phyloP scores from a whole-genome alignment of 2,888 invertebrate genomes.

The Agrochola circellaris region DNA sequence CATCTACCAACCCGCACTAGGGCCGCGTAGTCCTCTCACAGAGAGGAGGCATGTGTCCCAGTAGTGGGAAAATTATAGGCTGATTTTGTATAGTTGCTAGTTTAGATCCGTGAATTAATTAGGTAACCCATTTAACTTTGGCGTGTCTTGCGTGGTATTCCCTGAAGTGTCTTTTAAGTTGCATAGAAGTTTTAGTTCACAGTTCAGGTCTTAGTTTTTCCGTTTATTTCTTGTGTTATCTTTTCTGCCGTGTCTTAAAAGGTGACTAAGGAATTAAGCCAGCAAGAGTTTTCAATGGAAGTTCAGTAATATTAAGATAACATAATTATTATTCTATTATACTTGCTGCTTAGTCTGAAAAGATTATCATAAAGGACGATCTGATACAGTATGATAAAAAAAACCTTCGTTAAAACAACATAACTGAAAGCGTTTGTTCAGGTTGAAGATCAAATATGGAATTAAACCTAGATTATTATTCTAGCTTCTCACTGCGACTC shows the following conservation, averaged over 20 bases:
- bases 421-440: neutral
- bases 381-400: no score
- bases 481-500: no score
- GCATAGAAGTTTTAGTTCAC: conserved; percentile 8
- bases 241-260: neutral
- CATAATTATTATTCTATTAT: neutral
- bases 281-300: neutral
- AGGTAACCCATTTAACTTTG: neutral
- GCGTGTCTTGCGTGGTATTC: neutral
- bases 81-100: neutral
- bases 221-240: neutral
- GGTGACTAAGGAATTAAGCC: conserved; percentile 3
- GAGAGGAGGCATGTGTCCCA: neutral
- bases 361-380: no score
- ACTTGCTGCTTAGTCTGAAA: neutral
- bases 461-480: neutral
- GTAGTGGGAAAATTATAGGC: neutral
- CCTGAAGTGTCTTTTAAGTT: conserved; percentile 19
- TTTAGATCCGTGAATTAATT: neutral
- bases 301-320: neutral
- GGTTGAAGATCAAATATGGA: no score
- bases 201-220: neutral
- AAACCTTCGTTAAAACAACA: neutral
- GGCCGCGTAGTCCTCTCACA: no score
- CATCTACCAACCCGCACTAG: no score